These are phyloP conservation scores for Podargus strigoides DNA, from an alignment of 2,797 vertebrate species.

Conservation along the genomic window DNA sequence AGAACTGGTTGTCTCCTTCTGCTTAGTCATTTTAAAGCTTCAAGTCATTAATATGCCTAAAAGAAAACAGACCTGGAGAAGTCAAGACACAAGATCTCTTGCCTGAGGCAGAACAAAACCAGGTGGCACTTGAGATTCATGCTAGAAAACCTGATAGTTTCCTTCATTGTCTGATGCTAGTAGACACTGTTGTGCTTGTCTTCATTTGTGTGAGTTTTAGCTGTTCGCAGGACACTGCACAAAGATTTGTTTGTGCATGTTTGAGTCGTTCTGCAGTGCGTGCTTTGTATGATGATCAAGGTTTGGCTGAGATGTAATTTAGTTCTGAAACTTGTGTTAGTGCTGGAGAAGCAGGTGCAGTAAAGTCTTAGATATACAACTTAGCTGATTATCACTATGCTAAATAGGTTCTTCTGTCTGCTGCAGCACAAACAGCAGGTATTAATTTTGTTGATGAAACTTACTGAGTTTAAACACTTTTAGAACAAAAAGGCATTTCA, in stretches of 20 bases:
- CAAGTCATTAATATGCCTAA: neutral
- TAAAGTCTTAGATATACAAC: neutral
- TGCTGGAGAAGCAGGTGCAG: neutral
- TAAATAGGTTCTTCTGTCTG: neutral
- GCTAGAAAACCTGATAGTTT: neutral
- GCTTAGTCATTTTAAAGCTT: neutral
- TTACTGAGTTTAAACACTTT: slow-evolving; percentile 12
- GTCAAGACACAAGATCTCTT: neutral
- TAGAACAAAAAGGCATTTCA: neutral
- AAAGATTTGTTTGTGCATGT: neutral
- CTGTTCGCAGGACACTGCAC: neutral
- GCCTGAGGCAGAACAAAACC: neutral
- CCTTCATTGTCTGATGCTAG: neutral
- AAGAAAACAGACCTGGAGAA: neutral
- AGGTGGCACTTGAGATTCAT: neutral
- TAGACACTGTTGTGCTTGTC: neutral
- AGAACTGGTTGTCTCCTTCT: neutral
- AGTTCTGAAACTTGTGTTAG: neutral
- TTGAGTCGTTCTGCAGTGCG: neutral
- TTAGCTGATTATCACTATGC: neutral
- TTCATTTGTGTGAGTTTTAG: neutral
- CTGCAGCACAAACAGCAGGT: neutral
- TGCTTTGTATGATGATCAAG: neutral
- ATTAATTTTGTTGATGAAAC: slow-evolving; percentile 14
- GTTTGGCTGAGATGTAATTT: neutral